Percentiles rank a stretch among this genome's conserved stretches.
phyloP scores from a whole-genome alignment of 1,140 invertebrate genomes.

The Temnothorax curvispinosus region DNA sequence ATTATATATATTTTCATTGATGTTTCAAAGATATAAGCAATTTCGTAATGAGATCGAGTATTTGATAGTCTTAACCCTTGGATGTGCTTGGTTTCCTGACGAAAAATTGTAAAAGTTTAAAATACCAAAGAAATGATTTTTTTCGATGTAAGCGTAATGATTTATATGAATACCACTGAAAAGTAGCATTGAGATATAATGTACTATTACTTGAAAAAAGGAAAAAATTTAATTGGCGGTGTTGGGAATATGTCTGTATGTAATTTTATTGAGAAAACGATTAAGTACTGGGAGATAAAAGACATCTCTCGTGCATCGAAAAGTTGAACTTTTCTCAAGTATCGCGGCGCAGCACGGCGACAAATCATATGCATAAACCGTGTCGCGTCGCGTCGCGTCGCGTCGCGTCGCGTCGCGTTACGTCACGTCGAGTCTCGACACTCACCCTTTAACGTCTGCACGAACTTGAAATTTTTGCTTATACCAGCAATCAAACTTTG shows the following conservation, averaged over 20 bases:
- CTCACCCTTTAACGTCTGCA: neutral
- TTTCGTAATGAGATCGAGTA: neutral
- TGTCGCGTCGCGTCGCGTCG: neutral
- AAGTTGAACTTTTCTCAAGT: neutral
- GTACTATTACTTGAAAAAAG: neutral
- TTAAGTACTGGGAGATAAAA: too few relatives aligned
- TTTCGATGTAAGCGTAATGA: neutral
- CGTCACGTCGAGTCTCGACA: neutral
- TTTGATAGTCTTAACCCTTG: neutral
- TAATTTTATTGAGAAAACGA: too few relatives aligned
- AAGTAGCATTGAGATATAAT: neutral
- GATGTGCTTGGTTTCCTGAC: neutral
- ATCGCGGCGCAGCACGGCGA: neutral
- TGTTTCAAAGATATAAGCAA: neutral
- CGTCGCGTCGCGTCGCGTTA: neutral
- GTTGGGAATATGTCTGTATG: neutral
- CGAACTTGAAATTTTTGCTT: slow-evolving; percentile 16
- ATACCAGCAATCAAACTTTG: neutral
- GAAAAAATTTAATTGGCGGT: neutral
- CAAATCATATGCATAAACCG: too few relatives aligned
- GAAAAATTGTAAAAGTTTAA: neutral
- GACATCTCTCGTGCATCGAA: neutral
- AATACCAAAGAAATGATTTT: neutral
- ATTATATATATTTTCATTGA: neutral
- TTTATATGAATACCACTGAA: neutral